Evolutionary conservation across 2,888 invertebrate genomes (phyloP).

Genomic region (Druceiella hillmani): DNA sequence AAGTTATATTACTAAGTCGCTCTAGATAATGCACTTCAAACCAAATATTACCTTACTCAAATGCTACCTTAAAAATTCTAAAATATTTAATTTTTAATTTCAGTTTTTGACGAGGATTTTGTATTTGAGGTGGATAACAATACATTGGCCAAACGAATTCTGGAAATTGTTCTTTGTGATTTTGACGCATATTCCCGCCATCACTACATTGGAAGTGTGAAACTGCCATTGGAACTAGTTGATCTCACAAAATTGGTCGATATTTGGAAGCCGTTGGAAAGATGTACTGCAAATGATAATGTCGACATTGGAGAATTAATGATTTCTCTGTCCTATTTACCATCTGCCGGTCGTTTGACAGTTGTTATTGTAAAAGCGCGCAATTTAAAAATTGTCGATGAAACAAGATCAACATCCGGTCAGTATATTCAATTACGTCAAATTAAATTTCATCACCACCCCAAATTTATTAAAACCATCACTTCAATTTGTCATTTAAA

Average conservation of each 20-base stretch:
- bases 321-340: slow-evolving; percentile 51
- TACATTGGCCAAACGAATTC: slow-evolving; percentile 44
- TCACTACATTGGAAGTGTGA: slow-evolving; percentile 57
- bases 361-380: slow-evolving; percentile 53
- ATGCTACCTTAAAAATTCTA: too few species aligned
- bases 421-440: slow-evolving; percentile 10
- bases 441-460: slow-evolving; percentile 8
- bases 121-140: slow-evolving; percentile 57
- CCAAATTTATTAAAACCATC: background rate
- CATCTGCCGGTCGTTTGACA: slow-evolving; percentile 52
- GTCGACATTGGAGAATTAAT: slow-evolving; percentile 51
- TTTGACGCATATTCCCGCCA: slow-evolving; percentile 61
- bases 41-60: too few species aligned
- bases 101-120: slow-evolving; percentile 64
- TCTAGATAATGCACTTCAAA: too few species aligned
- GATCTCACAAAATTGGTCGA: slow-evolving; percentile 52
- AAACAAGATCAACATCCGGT: slow-evolving; percentile 36
- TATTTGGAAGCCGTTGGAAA: slow-evolving; percentile 52
- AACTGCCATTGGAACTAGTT: slow-evolving; percentile 49
- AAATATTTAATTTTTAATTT: too few species aligned
- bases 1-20: too few species aligned
- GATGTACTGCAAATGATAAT: slow-evolving; percentile 34
- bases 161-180: slow-evolving; percentile 60
- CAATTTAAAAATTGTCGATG: slow-evolving; percentile 41
- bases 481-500: too few species aligned